Percentiles rank a stretch among this genome's conserved stretches.
Conservation (phyloP, 1,140 invertebrate genomes). For the Camponotus pennsylvanicus region DNA sequence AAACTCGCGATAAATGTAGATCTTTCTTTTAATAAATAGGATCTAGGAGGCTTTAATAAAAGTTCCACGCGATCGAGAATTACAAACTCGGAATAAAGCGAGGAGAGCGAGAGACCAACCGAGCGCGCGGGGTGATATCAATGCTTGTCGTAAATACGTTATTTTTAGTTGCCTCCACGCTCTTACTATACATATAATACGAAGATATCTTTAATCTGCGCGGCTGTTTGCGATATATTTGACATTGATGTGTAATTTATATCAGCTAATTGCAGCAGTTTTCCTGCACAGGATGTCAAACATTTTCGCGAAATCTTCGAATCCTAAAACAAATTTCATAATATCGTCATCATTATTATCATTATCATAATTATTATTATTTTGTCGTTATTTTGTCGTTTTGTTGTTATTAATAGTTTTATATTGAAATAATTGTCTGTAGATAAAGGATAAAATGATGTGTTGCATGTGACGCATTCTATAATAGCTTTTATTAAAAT, state of each 20-base stretch:
- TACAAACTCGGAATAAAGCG: constrained; percentile 4
- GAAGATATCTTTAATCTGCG: constrained; percentile 71
- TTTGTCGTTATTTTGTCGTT: neutral
- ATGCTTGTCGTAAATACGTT: constrained; percentile 74
- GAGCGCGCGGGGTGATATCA: constrained; percentile 64
- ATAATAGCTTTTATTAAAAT: neutral
- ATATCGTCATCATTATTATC: neutral
- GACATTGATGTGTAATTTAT: constrained; percentile 66
- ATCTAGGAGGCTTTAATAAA: neutral
- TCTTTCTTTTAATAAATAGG: neutral
- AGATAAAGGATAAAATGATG: neutral
- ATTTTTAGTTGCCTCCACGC: constrained; percentile 70
- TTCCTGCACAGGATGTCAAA: neutral
- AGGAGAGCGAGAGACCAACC: neutral
- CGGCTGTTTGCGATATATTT: constrained; percentile 62
- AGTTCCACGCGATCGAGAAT: constrained; percentile 1
- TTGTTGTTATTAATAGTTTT: neutral
- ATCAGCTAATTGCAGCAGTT: constrained; percentile 22
- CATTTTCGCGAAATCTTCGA: neutral
- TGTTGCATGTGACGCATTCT: neutral
- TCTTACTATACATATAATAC: constrained; percentile 50
- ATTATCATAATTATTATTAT: neutral
- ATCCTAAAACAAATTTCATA: neutral
- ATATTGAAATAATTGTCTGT: neutral
- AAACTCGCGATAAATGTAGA: neutral